Evolutionary conservation across 2,113 vertebrate species (phyloP), one percentile per base, ranked within the genome.

Genomic region (Amblyornis subalaris): DNA sequence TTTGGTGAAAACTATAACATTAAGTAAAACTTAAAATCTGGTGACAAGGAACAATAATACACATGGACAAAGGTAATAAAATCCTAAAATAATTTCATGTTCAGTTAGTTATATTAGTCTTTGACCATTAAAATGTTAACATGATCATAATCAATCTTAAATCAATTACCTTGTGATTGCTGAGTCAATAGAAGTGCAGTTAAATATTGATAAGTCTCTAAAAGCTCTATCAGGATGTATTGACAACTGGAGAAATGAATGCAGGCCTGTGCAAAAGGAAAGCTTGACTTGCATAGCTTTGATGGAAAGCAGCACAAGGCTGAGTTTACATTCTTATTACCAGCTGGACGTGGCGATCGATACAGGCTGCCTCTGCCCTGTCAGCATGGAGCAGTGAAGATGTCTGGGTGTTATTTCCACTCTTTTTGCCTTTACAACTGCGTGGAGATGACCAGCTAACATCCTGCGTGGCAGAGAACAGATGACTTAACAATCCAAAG

Each of bases 141-240:
- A 96, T 88, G 94, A 98, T 97, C 97, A 98, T 98, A 98, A 98
- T 99, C 97, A 98, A 98, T 98, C 98, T 98, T 97, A 97, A 98
- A 98, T 98, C 97, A 98, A 98, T 98, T 98, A 98, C 96, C 71
- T 14, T 65, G 96, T 98, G 98, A 98, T 98, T 99, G 98, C 98
- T 97, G 97, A 98, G 98, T 98, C 98, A 98, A 98, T 98, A 94
- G 85, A 93, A 97, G 93, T 83, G 95, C 96, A 98, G 96, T 98
- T 98, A 98, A 98, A 98, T 98, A 98, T 98, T 98, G 97, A 98
- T 98, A 98, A 98, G 96, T 97, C 92, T 98, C 97, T 98, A 98
- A 98, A 98, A 98, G 96, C 97, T 97, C 96, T 96, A 96, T 98
- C 97, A 98, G 93, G 85, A 90, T 74, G 36, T 98, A 98, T 98